Percentiles rank a stretch among this genome's conserved stretches.
Conservation (phyloP, 1,140 invertebrate genomes). For the Lordiphosa stackelbergi region DNA sequence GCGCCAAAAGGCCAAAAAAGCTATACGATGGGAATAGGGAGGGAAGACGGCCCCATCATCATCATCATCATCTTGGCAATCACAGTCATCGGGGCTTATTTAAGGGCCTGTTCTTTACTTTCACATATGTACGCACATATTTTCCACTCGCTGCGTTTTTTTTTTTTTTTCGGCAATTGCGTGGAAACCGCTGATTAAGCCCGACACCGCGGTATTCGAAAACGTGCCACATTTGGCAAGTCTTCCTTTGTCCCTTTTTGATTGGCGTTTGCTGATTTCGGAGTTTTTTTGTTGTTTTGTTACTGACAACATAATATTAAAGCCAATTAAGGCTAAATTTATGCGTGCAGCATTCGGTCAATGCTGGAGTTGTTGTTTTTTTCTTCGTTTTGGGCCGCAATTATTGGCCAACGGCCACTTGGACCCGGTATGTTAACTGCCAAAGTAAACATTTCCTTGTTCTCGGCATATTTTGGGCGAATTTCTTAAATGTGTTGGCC, state of each 20-base stretch:
- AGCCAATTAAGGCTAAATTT: slow-evolving; percentile 74
- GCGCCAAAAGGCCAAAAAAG: slow-evolving; percentile 63
- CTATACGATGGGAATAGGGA: slow-evolving; percentile 19
- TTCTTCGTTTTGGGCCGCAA: slow-evolving; percentile 41
- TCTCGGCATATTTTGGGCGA: slow-evolving; percentile 64
- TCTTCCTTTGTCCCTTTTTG: slow-evolving; percentile 56
- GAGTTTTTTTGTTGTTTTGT: slow-evolving; percentile 17
- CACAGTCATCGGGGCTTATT: slow-evolving; percentile 58
- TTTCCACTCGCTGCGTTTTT: slow-evolving; percentile 22
- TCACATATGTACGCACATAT: slow-evolving; percentile 49
- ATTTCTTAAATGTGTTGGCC: slow-evolving; percentile 57
- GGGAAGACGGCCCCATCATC: slow-evolving; percentile 12
- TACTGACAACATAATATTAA: slow-evolving; percentile 73
- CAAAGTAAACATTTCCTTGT: slow-evolving; percentile 73
- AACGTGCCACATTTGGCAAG: slow-evolving; percentile 69
- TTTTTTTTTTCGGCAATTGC: slow-evolving; percentile 55
- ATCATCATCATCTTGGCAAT: slow-evolving; percentile 40
- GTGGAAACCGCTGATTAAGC: slow-evolving; percentile 65
- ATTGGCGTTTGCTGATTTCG: slow-evolving; percentile 71
- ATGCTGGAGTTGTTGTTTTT: slow-evolving; percentile 27
- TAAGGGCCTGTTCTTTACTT: slow-evolving; percentile 67
- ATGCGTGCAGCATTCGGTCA: slow-evolving; percentile 65
- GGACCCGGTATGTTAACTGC: slow-evolving; percentile 58
- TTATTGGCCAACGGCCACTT: slow-evolving; percentile 50
- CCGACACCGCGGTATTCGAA: slow-evolving; percentile 63